These are phyloP conservation scores for Malurus elegans DNA, from an alignment of 2,113 vertebrate genomes.

Conservation along the genomic window DNA sequence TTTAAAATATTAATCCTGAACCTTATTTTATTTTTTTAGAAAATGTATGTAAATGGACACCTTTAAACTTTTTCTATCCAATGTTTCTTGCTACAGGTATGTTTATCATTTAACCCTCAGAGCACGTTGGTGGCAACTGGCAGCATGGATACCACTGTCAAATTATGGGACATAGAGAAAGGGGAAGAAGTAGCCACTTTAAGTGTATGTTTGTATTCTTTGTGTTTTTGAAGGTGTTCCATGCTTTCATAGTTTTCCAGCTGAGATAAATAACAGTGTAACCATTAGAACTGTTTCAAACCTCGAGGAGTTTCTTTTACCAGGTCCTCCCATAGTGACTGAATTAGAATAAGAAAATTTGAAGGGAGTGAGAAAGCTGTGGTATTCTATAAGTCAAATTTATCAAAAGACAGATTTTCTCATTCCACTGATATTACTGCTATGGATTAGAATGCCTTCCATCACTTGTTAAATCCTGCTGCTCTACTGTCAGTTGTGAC, in stretches of 20 bases:
- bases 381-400: background rate
- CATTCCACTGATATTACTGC: background rate
- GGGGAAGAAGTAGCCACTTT: conserved; percentile 85
- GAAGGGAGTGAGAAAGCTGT: background rate
- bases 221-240: background rate
- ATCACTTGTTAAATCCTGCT: background rate
- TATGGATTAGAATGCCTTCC: background rate
- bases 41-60: background rate
- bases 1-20: background rate
- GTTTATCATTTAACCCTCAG: conserved; percentile 92
- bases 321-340: background rate
- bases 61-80: background rate
- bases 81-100: conserved; percentile 78
- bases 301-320: background rate
- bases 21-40: background rate
- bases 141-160: conserved; percentile 90
- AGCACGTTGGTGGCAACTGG: conserved; percentile 92
- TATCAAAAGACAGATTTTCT: background rate
- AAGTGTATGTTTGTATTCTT: conserved; percentile 68
- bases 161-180: conserved; percentile 88
- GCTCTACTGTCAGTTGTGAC: background rate
- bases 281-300: background rate
- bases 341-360: background rate
- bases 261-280: background rate
- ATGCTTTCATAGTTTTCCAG: background rate